Conservation (phyloP, 64 coral and sea anemone species). For the Acropora yongei region DNA sequence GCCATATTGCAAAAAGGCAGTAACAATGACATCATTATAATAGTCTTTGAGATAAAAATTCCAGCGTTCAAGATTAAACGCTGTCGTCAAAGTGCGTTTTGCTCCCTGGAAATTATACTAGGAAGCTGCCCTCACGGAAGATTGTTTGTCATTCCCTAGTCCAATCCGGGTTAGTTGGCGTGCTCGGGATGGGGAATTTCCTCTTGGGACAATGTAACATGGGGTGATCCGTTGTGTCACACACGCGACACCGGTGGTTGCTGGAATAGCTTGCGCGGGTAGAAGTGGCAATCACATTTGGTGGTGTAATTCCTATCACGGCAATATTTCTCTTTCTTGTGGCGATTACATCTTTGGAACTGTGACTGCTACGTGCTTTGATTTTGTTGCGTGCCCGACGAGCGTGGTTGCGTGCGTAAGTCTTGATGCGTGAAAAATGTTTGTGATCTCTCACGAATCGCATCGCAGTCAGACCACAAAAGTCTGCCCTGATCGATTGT, state of each 20-base stretch:
- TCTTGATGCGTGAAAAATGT: too few species aligned
- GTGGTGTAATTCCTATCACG: too few species aligned
- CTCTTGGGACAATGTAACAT: too few species aligned
- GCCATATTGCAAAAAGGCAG: neutral
- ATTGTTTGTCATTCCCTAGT: constrained; percentile 5
- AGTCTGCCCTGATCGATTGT: neutral
- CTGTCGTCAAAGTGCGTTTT: neutral
- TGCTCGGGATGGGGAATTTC: too few species aligned
- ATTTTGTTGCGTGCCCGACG: neutral
- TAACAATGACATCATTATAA: constrained; percentile 2
- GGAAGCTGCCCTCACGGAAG: neutral
- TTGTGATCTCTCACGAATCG: too few species aligned
- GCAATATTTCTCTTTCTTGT: constrained; percentile 9
- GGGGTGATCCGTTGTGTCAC: too few species aligned
- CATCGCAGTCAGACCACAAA: neutral
- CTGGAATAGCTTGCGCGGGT: too few species aligned
- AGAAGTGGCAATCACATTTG: too few species aligned
- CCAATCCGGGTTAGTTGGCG: neutral
- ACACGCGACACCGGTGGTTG: too few species aligned
- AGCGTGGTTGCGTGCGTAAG: neutral
- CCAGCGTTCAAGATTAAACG: neutral
- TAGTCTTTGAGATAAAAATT: constrained; percentile 11
- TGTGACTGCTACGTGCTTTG: neutral
- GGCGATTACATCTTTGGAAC: neutral
- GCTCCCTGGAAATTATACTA: neutral